Conservation (phyloP, 2,113 vertebrate species). For the Myiozetetes cayanensis region DNA sequence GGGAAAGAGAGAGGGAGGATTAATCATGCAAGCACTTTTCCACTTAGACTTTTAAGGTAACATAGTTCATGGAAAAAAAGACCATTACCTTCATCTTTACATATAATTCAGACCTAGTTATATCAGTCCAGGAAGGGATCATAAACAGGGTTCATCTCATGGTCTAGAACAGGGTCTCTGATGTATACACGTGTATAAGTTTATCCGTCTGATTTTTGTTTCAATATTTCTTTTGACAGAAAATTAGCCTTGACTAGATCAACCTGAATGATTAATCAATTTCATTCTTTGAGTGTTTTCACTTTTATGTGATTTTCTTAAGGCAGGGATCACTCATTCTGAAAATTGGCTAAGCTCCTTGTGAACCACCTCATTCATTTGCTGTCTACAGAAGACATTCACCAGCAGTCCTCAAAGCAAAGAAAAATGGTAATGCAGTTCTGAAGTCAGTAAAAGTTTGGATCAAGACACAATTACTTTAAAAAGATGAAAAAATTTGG, state of each 20-base stretch:
- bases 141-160: neutral
- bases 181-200: neutral
- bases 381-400: neutral
- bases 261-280: neutral
- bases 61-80: neutral
- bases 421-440: neutral
- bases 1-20: neutral
- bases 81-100: neutral
- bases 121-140: neutral
- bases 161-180: neutral
- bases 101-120: neutral
- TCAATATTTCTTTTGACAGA: neutral
- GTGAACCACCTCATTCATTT: neutral
- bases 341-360: conserved; percentile 11
- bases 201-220: neutral
- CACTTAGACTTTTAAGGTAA: neutral
- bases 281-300: neutral
- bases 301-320: conserved; percentile 13
- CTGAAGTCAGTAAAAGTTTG: neutral
- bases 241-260: conserved; percentile 4
- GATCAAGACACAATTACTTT: neutral
- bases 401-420: neutral
- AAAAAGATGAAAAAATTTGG: neutral
- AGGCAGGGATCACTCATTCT: conserved; percentile 17
- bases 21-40: conserved; percentile 3